Evolutionary conservation across 2,113 vertebrate species (phyloP), one percentile per base, ranked within the genome.

Genomic region (Orientallactaga bullata): DNA sequence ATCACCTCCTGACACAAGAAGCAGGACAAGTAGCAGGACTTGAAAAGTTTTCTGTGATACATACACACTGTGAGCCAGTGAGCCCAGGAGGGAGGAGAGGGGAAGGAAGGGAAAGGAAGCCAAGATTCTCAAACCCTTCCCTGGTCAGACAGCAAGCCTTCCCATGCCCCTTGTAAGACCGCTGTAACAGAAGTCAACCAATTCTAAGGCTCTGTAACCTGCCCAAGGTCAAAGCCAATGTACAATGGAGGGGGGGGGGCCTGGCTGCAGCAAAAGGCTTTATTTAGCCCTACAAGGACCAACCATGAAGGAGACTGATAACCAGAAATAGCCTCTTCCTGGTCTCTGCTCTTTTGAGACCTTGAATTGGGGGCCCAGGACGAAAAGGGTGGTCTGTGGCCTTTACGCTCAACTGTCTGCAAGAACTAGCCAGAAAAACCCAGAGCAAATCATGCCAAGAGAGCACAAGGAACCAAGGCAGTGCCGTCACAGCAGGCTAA

Each of bases 301-400:
- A 82, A 68, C 28, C 61, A 61, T 12, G 12, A 69, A 72, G 17
- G 63, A 81, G 39, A 73, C 32, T 17, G 9, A 79, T 60, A 85
- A 90, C 63, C 58, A 85, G 86, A 90, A 90, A 55, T 3, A 73
- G n/a, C 30, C 35, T 90, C 88, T 89, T 85, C 77, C 61, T 32
- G n/a, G 60, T 37, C 23, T 71, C n/a, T 0, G 3, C 28, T 61
- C 23, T 72, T 73, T 12, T 37, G 51, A 85, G 81, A 63, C 47
- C 23, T 26, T n/a, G 76, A 86, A 20, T 24, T 65, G 42, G n/a
- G n/a, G 69, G 8, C 47, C 28, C 35, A 35, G 9, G 32, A 74
- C 6, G 24, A 39, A 47, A 24, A 93, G 23, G 69, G 47, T 51
- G 55, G 47, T 47, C 51, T 42, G 85, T 69, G 37, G 18, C 10